Percentiles rank a stretch among this genome's conserved stretches.
Evolutionary conservation across 2,113 vertebrate species (phyloP).

Genomic region (Cercopithecus mona): DNA sequence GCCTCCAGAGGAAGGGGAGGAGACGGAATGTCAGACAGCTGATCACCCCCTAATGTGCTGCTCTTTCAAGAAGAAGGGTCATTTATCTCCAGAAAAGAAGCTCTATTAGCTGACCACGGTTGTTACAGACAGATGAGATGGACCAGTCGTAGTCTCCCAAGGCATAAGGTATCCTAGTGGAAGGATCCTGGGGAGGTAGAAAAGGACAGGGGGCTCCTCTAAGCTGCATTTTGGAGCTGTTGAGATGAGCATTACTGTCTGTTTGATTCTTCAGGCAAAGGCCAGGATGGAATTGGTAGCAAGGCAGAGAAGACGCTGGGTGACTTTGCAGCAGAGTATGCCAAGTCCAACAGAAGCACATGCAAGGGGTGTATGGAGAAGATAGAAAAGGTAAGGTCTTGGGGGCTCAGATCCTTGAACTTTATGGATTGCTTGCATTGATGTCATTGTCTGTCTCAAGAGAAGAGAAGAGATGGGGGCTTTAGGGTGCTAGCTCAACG

Average conservation of each 20-base stretch:
- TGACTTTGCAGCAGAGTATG: slow-evolving; percentile 96
- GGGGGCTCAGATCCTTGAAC: fast-evolving
- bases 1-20: neutral
- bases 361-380: slow-evolving; percentile 97
- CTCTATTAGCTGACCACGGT: neutral
- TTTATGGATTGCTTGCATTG: neutral
- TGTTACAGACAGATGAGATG: neutral
- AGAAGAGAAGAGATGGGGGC: neutral
- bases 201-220: neutral
- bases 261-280: slow-evolving; percentile 82
- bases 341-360: slow-evolving; percentile 97
- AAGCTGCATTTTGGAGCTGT: fast-evolving
- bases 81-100: neutral
- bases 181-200: no score
- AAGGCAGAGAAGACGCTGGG: slow-evolving; percentile 91
- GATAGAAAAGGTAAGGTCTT: slow-evolving; percentile 93
- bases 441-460: no score
- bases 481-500: neutral
- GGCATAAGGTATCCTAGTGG: neutral
- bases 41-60: fast-evolving
- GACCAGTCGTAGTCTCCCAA: fast-evolving
- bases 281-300: slow-evolving; percentile 86
- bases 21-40: neutral
- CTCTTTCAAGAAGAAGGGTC: neutral
- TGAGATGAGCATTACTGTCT: neutral